Percentiles rank a stretch among this genome's conserved stretches.
Conservation (phyloP, 2,888 invertebrate genomes). For the Agrochola macilenta region DNA sequence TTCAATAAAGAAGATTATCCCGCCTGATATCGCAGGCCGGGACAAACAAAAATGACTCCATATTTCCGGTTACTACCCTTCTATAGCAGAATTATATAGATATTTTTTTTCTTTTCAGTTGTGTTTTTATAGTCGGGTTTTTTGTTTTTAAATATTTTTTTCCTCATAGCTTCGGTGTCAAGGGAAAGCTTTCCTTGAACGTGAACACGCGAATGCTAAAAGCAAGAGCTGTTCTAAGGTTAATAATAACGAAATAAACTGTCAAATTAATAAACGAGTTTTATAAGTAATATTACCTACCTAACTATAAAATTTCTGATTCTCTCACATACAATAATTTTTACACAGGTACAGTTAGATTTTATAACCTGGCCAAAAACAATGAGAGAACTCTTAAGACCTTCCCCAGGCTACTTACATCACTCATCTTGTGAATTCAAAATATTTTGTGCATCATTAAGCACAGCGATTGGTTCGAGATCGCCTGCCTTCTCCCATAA, state of each 20-base stretch:
- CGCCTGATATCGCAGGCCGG: no score
- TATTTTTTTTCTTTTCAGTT: no score
- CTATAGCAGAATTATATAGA: no score
- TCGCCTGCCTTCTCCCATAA: not conserved
- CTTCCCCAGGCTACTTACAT: no score
- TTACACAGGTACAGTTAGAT: not conserved
- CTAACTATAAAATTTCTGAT: not conserved
- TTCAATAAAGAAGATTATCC: no score
- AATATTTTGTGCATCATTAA: no score
- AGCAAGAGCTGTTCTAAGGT: constrained; percentile 14
- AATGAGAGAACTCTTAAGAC: not conserved
- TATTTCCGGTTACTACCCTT: no score
- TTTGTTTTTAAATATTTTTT: constrained; percentile 13
- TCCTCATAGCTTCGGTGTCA: constrained; percentile 37
- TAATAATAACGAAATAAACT: not conserved
- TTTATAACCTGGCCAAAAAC: not conserved
- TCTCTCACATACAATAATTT: no score
- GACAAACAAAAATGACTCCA: no score
- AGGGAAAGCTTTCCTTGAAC: constrained; percentile 31
- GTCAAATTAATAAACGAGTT: not conserved
- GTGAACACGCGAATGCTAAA: constrained; percentile 1
- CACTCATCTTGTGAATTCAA: not conserved
- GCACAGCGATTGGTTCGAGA: not conserved
- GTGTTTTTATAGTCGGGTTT: no score
- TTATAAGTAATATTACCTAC: not conserved